Conservation (phyloP, 2,888 invertebrate species). For the Thymelicus sylvestris region DNA sequence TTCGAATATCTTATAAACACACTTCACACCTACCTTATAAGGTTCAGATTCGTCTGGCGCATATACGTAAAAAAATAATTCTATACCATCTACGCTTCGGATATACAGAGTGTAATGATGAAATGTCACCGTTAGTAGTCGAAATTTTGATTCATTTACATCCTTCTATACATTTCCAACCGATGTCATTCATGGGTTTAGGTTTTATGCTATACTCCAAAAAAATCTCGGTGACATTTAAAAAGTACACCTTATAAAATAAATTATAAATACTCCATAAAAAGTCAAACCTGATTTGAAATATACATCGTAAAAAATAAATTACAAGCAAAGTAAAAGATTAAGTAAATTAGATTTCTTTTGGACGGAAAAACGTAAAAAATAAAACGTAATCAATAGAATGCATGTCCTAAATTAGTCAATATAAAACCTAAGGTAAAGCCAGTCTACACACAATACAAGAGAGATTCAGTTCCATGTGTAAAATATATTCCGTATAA, state of each 20-base stretch:
- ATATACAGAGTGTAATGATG: background rate
- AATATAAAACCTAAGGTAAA: background rate
- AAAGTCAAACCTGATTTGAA: background rate
- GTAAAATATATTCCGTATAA: too few relatives aligned
- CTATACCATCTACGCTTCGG: background rate
- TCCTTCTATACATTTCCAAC: too few relatives aligned
- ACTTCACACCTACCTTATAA: constrained; percentile 15
- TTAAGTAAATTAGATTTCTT: constrained; percentile 23
- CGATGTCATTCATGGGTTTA: too few relatives aligned
- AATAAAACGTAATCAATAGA: constrained; percentile 2
- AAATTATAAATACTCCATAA: too few relatives aligned
- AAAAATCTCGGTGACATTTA: too few relatives aligned
- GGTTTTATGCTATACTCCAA: too few relatives aligned
- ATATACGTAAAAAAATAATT: constrained; percentile 23
- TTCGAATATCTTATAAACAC: constrained; percentile 23
- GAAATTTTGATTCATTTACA: too few relatives aligned
- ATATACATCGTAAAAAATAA: background rate
- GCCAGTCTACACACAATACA: too few relatives aligned
- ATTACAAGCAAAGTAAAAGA: constrained; percentile 1
- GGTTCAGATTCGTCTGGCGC: constrained; percentile 25
- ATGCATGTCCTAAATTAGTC: background rate
- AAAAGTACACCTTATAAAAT: too few relatives aligned
- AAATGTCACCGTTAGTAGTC: too few relatives aligned
- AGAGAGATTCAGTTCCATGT: too few relatives aligned
- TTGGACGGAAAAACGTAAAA: constrained; percentile 27